Evolutionary conservation across 2,888 invertebrate genomes (phyloP).

Genomic region (Philonicus albiceps): DNA sequence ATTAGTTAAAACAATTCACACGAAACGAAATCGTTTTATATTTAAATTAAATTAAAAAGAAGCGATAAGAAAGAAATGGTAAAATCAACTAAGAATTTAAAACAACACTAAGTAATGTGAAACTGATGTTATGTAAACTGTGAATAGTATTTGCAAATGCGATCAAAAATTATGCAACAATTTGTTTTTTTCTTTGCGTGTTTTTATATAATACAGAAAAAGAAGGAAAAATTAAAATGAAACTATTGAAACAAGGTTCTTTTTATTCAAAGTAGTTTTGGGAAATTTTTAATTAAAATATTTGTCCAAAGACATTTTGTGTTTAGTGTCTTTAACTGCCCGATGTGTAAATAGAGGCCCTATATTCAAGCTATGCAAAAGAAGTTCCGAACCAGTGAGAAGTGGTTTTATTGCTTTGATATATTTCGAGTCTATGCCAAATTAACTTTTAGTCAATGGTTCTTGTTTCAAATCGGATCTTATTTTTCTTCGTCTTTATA

Average conservation of each 20-base stretch:
- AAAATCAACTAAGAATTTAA: neutral
- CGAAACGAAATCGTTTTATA: neutral
- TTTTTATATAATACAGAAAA: conserved; percentile 42
- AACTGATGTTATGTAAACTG: conserved; percentile 39
- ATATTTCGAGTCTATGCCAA: no score
- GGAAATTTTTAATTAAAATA: neutral
- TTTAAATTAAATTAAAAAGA: neutral
- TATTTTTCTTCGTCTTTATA: no score
- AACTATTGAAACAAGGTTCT: neutral
- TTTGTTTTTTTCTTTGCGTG: conserved; percentile 45
- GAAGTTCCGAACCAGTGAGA: no score
- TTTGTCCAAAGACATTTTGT: no score
- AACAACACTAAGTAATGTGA: conserved; percentile 21
- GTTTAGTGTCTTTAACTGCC: no score
- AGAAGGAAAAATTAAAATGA: conserved; percentile 34
- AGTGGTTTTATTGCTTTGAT: no score
- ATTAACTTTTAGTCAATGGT: no score
- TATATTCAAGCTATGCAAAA: no score
- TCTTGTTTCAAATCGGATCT: no score
- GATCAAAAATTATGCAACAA: conserved; percentile 29
- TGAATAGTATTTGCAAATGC: conserved; percentile 38
- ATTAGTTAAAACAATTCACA: conserved; percentile 23
- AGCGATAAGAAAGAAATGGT: neutral
- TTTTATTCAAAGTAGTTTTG: neutral
- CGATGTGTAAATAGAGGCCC: no score